Evolutionary conservation across 2,888 invertebrate species (phyloP).

Genomic region (Drosophila bunnanda): DNA sequence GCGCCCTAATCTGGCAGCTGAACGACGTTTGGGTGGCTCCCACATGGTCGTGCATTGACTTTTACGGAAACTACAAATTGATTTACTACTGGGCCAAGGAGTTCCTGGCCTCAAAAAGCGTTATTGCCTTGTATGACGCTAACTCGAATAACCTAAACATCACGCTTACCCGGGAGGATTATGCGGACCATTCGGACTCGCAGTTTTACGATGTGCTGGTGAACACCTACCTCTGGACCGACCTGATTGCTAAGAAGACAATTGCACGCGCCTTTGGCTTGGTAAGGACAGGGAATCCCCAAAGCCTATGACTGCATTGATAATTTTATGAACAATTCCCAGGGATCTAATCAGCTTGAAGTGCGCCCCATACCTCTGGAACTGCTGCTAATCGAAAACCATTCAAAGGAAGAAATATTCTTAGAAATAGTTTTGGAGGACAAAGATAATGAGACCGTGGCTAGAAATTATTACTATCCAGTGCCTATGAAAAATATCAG

Average conservation of each 20-base stretch:
- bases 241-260: conserved; percentile 82
- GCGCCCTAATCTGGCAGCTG: conserved; percentile 99
- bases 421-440: conserved; percentile 83
- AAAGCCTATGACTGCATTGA: background rate
- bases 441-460: conserved; percentile 81
- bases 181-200: conserved; percentile 81
- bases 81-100: conserved; percentile 94
- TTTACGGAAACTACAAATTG: conserved; percentile 83
- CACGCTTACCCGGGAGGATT: conserved; percentile 88
- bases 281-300: conserved; percentile 52
- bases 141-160: conserved; percentile 86
- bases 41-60: conserved; percentile 95
- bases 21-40: conserved; percentile 99
- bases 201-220: conserved; percentile 86
- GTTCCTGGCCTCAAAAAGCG: conserved; percentile 92
- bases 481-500: conserved; percentile 86
- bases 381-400: conserved; percentile 47
- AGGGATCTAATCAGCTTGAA: conserved; percentile 75
- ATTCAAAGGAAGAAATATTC: conserved; percentile 65
- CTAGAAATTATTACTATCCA: conserved; percentile 89
- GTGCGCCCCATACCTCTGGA: conserved; percentile 63
- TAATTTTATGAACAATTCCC: background rate
- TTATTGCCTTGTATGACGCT: conserved; percentile 86
- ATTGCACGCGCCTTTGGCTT: conserved; percentile 66
- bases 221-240: conserved; percentile 87